Evolutionary conservation across 2,797 vertebrate genomes (phyloP), one percentile per base, ranked within the genome.

Genomic region (Characodon lateralis): DNA sequence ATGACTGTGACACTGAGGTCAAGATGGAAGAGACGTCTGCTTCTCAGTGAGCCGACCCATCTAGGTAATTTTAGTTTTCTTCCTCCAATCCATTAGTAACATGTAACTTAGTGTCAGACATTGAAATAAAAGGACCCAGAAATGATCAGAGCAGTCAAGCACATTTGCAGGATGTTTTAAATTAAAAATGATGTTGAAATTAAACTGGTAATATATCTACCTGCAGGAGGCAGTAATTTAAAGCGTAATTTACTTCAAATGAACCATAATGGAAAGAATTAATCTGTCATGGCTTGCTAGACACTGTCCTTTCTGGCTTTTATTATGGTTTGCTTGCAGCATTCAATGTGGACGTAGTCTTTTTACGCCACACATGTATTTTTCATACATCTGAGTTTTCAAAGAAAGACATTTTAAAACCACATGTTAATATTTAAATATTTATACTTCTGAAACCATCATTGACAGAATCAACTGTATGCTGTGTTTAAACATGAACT

Each of bases 1-100:
- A 68, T 63, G 28, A 79, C 70, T 58, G 41, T 76, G 53, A 83
- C 70, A 58, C 20, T 56, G 56, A 71, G 13, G 65, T 81, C 58
- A 20, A n/a, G 2, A 35, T 53, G 18, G 31, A 22, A 59, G 56
- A 48, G 5, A 51, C 22, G 16, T 63, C 70, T 71, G n/a, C 24
- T 5, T 35, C 53, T 72, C 6, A 66, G 68, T 3, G 1, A 74
- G 59, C 20, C 69, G 59, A 76, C 20, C 18, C 50, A 5, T 46
- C 39, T 46, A 41, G 31, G 56, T 56, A 48, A 71, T 56, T 24
- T 18, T 31, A 58, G 66, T 48, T 48, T 46, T 13, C 43, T 70
- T 70, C 14, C 66, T 16, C 24, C n/a, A 78, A 74, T 72, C 68
- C 10, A 69, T 79, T 43, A 73, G 70, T 81, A 68, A 78, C 74